These are phyloP conservation scores for Oxyruncus cristatus DNA, from an alignment of 2,113 vertebrate species.

Conservation along the genomic window DNA sequence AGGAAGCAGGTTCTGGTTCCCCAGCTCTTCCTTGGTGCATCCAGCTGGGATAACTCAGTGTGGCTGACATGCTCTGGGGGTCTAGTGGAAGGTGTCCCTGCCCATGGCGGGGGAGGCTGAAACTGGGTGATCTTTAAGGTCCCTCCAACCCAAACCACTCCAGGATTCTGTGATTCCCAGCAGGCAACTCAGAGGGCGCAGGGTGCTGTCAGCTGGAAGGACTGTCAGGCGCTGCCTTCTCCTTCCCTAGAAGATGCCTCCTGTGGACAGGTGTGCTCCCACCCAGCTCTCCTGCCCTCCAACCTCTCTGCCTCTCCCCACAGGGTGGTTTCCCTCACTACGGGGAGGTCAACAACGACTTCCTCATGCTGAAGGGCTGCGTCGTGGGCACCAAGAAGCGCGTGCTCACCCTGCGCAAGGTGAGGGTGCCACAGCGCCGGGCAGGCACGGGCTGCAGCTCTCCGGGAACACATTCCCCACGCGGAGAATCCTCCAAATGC, in stretches of 20 bases:
- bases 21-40: background rate
- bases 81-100: background rate
- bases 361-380: slow-evolving; percentile 83
- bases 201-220: background rate
- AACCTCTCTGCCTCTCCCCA: background rate
- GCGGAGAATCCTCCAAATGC: background rate
- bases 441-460: background rate
- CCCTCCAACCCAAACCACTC: background rate
- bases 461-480: fast-evolving
- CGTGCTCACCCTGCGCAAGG: slow-evolving; percentile 82
- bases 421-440: background rate
- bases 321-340: slow-evolving; percentile 84
- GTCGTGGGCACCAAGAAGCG: slow-evolving; percentile 81
- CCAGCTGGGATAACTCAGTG: background rate
- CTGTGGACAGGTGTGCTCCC: background rate
- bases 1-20: background rate
- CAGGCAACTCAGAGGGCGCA: background rate
- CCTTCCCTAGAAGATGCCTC: background rate
- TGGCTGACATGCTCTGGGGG: background rate
- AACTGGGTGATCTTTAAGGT: background rate
- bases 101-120: background rate
- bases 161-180: background rate
- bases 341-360: slow-evolving; percentile 81
- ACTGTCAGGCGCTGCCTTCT: background rate
- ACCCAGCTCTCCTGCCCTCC: background rate